Base-by-base conservation (phyloP, 2,797 vertebrate genomes). In the Rhinophrynus dorsalis region DNA sequence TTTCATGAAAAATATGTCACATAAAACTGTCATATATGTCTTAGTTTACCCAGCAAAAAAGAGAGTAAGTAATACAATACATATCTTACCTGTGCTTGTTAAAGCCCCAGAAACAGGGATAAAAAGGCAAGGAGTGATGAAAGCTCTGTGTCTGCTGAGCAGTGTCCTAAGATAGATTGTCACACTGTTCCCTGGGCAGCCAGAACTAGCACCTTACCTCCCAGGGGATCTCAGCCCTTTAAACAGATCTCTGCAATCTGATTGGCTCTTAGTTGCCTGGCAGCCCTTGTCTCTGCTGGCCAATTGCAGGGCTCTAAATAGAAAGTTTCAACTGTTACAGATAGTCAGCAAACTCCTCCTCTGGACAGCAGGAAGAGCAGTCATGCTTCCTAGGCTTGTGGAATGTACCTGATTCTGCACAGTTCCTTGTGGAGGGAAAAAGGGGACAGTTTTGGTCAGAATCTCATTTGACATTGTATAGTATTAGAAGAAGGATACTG, bases 221-320 rank as follows among this genome's bases (percentile, higher is more conserved):
- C 54, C 75, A 35, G 57, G 66, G 65, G 55, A 68, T 62, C 77
- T 71, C 74, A 75, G 82, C 81, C 81, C 88, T 88, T 90, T 90
- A 90, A 91, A 84, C 75, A 80, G 72, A 76, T 23, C 76, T 74
- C 71, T 52, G 74, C 6, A 24, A 72, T 83, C 77, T 90, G 88
- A 93, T 92, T 94, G 92, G 91, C 77, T 85, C 74, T 18, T 4
- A 18, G 62, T 75, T 57, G 68, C 67, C 32, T 33, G 52, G 51
- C 24, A 33, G 29, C 68, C 63, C 15, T 45, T 47, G 9, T 47
- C 45, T 12, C 5, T 6, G 12, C 3, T 23, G 33, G 32, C 68
- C 69, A 73, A 59, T 76, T 13, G 26, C 38, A 24, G 17, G 1
- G 21, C 5, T 6, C 4, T 20, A 30, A 30, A 11, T 58, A 3